Conservation (phyloP, 2,797 vertebrate genomes). For the Acanthis flammea region DNA sequence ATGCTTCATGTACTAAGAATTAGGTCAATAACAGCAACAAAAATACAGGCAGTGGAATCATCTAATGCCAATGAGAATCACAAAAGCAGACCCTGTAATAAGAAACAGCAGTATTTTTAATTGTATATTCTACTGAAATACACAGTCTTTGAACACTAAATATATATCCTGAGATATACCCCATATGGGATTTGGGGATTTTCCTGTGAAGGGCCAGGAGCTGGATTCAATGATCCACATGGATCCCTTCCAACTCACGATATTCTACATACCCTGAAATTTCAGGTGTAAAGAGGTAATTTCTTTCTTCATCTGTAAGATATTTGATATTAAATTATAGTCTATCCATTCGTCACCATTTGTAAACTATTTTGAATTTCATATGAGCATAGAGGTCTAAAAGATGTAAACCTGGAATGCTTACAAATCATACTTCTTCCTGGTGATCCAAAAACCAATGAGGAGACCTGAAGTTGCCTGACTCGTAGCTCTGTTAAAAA, state of each 20-base stretch:
- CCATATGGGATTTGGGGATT: fast-evolving
- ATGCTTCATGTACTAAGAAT: not conserved
- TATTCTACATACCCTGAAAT: not conserved
- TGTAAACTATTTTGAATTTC: not conserved
- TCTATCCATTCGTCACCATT: not conserved
- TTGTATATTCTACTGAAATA: not conserved
- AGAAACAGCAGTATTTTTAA: not conserved
- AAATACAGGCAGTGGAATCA: not conserved
- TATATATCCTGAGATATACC: not conserved
- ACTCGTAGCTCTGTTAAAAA: not conserved
- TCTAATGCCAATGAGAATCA: not conserved
- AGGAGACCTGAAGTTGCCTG: not conserved
- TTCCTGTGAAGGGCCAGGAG: not conserved
- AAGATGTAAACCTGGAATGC: not conserved
- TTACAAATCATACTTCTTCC: not conserved
- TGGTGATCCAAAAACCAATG: not conserved
- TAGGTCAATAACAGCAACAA: not conserved
- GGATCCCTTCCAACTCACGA: not conserved
- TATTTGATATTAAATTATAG: not conserved
- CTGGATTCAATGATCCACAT: not conserved
- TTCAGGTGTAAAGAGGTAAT: not conserved
- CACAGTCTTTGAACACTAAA: not conserved
- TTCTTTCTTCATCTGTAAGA: not conserved
- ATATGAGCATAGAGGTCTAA: not conserved
- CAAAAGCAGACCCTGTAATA: not conserved